A percentile compares a stretch with the other conserved stretches of the same genome.
Conservation (phyloP, 1,140 invertebrate genomes). For the Megathymus violae region DNA sequence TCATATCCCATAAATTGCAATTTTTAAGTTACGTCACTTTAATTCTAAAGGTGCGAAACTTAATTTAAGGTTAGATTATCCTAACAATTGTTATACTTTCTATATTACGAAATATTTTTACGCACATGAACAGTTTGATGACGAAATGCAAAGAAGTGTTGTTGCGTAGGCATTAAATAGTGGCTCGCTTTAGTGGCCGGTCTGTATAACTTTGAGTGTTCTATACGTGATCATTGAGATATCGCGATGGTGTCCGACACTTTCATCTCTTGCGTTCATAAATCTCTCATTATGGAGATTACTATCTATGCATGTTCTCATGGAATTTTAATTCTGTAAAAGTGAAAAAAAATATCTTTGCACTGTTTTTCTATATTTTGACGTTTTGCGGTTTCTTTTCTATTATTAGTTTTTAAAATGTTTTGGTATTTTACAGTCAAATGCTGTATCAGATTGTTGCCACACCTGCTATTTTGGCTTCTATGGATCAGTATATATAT, state of each 20-base stretch:
- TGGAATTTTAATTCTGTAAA: constrained; percentile 24
- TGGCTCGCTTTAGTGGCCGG: neutral
- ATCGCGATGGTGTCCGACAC: constrained; percentile 41
- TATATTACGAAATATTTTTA: too few relatives aligned
- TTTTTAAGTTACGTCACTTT: too few relatives aligned
- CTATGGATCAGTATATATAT: too few relatives aligned
- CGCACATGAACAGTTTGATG: too few relatives aligned
- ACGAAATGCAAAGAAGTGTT: constrained; percentile 5
- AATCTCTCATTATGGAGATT: constrained; percentile 45
- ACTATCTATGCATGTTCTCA: constrained; percentile 32
- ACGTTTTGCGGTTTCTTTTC: constrained; percentile 15
- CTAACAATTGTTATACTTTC: too few relatives aligned
- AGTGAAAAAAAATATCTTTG: neutral
- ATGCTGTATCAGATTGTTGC: too few relatives aligned
- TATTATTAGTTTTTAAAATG: neutral
- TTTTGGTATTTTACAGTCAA: neutral
- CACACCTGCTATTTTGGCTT: neutral
- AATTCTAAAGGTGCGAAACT: too few relatives aligned
- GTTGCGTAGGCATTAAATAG: constrained; percentile 9
- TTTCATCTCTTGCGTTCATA: constrained; percentile 37
- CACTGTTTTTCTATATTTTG: constrained; percentile 13
- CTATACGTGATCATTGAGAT: constrained; percentile 48
- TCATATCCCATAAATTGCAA: too few relatives aligned
- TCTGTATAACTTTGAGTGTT: constrained; percentile 25
- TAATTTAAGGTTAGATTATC: too few relatives aligned